phyloP scores from a whole-genome alignment of 1,140 invertebrate genomes.

The Drosophila quadrilineata region DNA sequence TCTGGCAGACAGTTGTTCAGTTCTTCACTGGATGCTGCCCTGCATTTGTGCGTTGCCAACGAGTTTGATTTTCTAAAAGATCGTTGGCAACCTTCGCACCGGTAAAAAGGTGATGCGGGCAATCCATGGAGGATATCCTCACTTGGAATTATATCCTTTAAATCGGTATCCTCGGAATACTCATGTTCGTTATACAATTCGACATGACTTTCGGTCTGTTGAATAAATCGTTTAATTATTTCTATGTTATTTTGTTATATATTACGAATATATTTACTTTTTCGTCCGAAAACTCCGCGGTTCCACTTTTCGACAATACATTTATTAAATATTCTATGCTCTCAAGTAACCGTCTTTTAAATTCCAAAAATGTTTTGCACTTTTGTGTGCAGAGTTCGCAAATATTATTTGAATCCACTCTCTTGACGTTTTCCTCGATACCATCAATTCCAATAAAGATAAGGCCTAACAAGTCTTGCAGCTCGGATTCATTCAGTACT shows the following conservation, averaged over 20 bases:
- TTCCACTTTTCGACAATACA: neutral
- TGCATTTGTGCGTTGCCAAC: constrained; percentile 5
- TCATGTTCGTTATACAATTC: too few relatives aligned
- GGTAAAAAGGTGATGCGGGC: too few relatives aligned
- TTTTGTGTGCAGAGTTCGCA: constrained; percentile 1
- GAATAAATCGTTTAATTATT: neutral
- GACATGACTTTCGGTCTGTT: neutral
- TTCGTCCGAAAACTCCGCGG: neutral
- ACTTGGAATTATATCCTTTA: too few relatives aligned
- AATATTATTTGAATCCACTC: neutral
- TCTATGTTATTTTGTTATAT: neutral
- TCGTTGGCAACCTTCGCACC: neutral
- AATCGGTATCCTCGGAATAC: too few relatives aligned
- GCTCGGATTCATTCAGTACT: neutral
- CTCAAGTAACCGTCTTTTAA: constrained; percentile 3
- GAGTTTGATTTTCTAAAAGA: neutral
- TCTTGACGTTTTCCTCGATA: neutral
- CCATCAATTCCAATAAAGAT: constrained; percentile 5
- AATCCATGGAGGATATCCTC: too few relatives aligned
- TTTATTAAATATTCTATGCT: constrained; percentile 13
- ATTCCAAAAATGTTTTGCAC: constrained; percentile 6
- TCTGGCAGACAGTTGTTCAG: neutral
- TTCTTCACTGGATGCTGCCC: neutral
- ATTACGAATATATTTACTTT: neutral
- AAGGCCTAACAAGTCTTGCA: neutral